Conservation (phyloP, 2,797 vertebrate genomes). For the Rhinoraja longicauda region DNA sequence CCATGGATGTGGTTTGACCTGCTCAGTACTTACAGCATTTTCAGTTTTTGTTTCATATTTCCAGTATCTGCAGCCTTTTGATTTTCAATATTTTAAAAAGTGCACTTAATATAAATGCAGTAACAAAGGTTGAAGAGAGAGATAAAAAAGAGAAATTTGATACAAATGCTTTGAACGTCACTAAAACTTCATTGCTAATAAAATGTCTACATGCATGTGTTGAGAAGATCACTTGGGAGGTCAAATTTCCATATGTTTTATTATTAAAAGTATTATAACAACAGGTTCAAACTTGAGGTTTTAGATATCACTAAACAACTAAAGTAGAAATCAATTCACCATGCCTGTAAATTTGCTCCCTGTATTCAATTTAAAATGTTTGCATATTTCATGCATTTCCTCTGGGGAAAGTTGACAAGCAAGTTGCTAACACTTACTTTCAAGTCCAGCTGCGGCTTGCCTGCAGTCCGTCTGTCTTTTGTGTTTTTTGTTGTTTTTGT, state of each 20-base stretch:
- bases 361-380: constrained; percentile 2
- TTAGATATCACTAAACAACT: not conserved
- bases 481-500: too few relatives aligned
- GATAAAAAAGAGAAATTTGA: not conserved
- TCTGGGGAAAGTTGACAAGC: not conserved
- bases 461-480: too few relatives aligned
- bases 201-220: not conserved
- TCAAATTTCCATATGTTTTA: not conserved
- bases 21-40: too few relatives aligned
- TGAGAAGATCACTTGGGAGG: not conserved
- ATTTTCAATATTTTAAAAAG: too few relatives aligned
- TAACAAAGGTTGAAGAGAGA: not conserved
- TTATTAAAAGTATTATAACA: not conserved
- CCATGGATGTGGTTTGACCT: too few relatives aligned
- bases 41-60: too few relatives aligned
- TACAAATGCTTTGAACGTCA: not conserved
- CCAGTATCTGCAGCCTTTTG: too few relatives aligned
- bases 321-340: not conserved
- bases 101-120: not conserved
- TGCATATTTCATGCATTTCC: not conserved
- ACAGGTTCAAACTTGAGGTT: not conserved
- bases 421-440: not conserved
- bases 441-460: not conserved
- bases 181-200: not conserved
- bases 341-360: not conserved